Evolutionary conservation across 2,888 invertebrate genomes (phyloP), one percentile per base, ranked within the genome.

Genomic region (Nowickia ferox): DNA sequence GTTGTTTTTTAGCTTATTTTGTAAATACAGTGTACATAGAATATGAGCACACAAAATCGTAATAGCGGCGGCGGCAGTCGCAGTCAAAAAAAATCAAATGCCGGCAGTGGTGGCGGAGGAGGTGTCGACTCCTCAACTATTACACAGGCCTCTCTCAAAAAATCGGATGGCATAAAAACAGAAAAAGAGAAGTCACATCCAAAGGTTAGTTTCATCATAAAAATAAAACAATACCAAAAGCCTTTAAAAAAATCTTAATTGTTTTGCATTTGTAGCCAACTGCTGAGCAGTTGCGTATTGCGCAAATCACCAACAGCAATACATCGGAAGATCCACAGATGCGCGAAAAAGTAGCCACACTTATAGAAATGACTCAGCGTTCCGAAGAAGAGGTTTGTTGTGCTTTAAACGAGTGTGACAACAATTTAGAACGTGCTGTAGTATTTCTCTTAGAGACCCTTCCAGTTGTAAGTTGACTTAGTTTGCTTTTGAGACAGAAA

Each of bases 331-430:
- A 94, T 90, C 94, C 94, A 84, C 94, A 94, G 90, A 95, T 95
- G 92, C 94, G 94, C 89, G 94, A 94, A 93, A 95, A 95, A 94
- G 96, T 98, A 87, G 95, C 95, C 90, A 95, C 96, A 93, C 94
- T 98, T 87, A 96, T 98, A 95, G 98, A 98, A 92, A 95, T 97
- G 94, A 98, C 98, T 78, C 95, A 96, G 89, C 96, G 96, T 91
- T 95, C 97, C 75, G 97, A 97, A 92, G 98, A 98, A 92, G 97
- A 97, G 93, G 98, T 97, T 77, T 96, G 97, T 91, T 96, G 97
- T 92, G 98, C 98, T 84, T 95, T 99, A 81, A 97, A 98, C 92
- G 98, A 98, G 94, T 96, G 97, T 90, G 97, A 98, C 93, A 96
- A 97, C 92, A 98, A 98, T 93, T 94, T 97, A 92, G 95, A 96